Evolutionary conservation across 2,113 vertebrate species (phyloP).

Genomic region (Chionis minor): DNA sequence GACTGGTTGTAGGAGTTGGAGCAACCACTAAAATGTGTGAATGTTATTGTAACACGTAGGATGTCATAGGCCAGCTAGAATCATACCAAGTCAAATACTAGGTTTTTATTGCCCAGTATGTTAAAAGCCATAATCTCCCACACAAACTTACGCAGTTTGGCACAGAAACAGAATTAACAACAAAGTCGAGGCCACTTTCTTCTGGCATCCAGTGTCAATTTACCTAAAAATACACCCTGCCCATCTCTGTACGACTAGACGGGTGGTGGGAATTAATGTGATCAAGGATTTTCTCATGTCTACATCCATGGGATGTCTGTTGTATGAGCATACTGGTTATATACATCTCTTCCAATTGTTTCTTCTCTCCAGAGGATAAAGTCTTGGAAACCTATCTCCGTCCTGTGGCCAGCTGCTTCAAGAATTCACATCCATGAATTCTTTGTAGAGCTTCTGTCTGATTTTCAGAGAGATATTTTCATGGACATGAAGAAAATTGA

Average conservation of each 20-base stretch:
- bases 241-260: neutral
- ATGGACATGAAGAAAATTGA: neutral
- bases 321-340: neutral
- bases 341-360: conserved; percentile 13
- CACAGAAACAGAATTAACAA: neutral
- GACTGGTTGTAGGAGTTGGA: neutral
- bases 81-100: neutral
- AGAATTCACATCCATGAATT: neutral
- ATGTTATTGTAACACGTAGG: neutral
- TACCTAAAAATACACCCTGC: neutral
- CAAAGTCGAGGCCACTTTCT: neutral
- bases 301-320: neutral
- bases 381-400: neutral
- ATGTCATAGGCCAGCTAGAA: conserved; percentile 10
- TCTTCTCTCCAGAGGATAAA: neutral
- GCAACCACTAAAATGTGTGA: neutral
- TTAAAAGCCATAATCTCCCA: conserved; percentile 3
- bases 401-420: conserved; percentile 15
- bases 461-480: neutral
- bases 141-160: neutral
- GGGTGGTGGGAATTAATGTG: neutral
- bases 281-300: neutral
- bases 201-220: neutral
- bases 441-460: neutral
- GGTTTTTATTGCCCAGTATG: neutral